Percentiles rank a stretch among this genome's conserved stretches.
phyloP scores from a whole-genome alignment of 2,888 invertebrate species.

The Chironomus riparius region DNA sequence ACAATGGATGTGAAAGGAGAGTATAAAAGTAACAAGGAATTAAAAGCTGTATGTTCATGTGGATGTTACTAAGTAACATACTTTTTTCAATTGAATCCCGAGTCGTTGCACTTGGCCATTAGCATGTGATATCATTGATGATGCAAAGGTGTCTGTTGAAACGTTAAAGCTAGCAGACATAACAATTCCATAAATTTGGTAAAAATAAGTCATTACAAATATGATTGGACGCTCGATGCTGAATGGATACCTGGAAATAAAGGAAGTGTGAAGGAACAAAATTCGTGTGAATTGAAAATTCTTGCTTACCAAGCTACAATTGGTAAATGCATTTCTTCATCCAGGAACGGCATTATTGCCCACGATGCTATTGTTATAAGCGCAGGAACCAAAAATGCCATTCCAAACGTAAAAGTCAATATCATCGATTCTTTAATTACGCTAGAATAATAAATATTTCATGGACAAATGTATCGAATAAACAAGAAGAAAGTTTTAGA shows the following conservation, averaged over 20 bases:
- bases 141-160: slow-evolving; percentile 16
- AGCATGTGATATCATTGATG: slow-evolving; percentile 7
- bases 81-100: slow-evolving; percentile 15
- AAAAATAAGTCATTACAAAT: not conserved
- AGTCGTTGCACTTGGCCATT: slow-evolving; percentile 15
- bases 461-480: not conserved
- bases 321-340: not conserved
- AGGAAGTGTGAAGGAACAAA: not conserved
- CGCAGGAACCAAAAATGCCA: not conserved
- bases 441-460: not conserved
- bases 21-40: not conserved
- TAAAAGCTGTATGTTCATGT: not conserved
- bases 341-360: slow-evolving; percentile 5
- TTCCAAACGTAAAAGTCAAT: not conserved
- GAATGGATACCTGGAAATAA: slow-evolving; percentile 13
- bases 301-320: slow-evolving; percentile 11
- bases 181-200: slow-evolving; percentile 16
- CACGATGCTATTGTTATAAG: not conserved
- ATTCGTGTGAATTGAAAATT: not conserved
- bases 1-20: not conserved
- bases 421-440: slow-evolving; percentile 17
- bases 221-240: not conserved
- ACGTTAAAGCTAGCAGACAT: slow-evolving; percentile 11
- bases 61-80: not conserved
- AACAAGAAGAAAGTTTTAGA: not conserved